phyloP scores from a whole-genome alignment of 2,888 invertebrate genomes.

The Drosophila setosimentum region DNA sequence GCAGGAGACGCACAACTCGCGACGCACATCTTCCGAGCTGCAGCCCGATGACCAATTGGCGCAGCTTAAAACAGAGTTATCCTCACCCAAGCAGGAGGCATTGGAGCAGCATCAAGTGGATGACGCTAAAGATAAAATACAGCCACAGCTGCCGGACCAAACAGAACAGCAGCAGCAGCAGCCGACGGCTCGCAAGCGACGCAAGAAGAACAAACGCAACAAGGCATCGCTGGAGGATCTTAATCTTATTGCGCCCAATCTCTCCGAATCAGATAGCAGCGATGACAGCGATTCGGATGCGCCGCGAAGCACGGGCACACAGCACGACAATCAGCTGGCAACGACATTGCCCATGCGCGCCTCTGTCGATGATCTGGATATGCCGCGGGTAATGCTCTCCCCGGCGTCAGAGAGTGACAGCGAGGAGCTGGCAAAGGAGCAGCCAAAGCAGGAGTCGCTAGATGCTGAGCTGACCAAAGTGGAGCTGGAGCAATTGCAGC shows the following conservation, averaged over 20 bases:
- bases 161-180: constrained; percentile 32
- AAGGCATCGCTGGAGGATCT: constrained; percentile 87
- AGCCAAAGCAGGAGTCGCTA: not conserved
- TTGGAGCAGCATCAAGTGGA: constrained; percentile 16
- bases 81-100: constrained; percentile 8
- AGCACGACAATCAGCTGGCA: constrained; percentile 6
- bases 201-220: constrained; percentile 83
- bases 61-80: not conserved
- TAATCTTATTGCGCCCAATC: constrained; percentile 92
- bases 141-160: not conserved
- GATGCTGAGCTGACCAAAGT: constrained; percentile 10
- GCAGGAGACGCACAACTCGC: constrained; percentile 5
- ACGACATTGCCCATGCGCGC: constrained; percentile 56
- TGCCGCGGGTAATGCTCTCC: constrained; percentile 83
- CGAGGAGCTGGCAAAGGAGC: constrained; percentile 38
- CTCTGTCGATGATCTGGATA: constrained; percentile 66
- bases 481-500: constrained; percentile 16
- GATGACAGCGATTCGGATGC: constrained; percentile 87
- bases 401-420: constrained; percentile 81
- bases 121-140: constrained; percentile 6
- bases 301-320: constrained; percentile 30
- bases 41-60: constrained; percentile 7
- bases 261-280: constrained; percentile 94
- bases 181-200: constrained; percentile 80
- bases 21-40: constrained; percentile 16